Conservation (phyloP, 1,140 invertebrate species). For the Acromyrmex heyeri region DNA sequence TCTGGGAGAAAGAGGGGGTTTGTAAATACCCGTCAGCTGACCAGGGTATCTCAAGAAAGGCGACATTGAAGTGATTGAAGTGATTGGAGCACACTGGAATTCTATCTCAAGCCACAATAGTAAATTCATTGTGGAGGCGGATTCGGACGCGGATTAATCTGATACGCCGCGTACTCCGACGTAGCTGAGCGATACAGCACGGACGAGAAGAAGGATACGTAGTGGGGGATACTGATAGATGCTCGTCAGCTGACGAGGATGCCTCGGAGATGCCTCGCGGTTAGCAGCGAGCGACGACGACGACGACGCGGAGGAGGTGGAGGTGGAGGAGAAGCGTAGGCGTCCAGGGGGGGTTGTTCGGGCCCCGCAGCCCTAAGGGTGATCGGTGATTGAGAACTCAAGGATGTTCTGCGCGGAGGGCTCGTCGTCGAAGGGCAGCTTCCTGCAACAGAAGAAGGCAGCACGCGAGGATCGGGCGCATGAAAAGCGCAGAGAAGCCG, state of each 20-base stretch:
- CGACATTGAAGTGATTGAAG: neutral
- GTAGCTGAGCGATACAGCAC: neutral
- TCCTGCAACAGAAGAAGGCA: constrained; percentile 94
- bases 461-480: constrained; percentile 94
- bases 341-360: constrained; percentile 25
- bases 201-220: neutral
- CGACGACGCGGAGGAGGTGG: constrained; percentile 6
- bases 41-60: constrained; percentile 4
- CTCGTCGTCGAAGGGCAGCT: constrained; percentile 89
- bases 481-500: constrained; percentile 92
- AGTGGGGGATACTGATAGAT: constrained; percentile 5
- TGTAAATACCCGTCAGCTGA: constrained; percentile 39
- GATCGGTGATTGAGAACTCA: constrained; percentile 27
- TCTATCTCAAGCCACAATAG: neutral
- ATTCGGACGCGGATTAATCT: neutral
- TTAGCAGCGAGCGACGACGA: constrained; percentile 38
- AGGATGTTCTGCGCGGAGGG: constrained; percentile 89
- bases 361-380: constrained; percentile 1
- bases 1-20: neutral
- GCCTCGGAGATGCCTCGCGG: constrained; percentile 42
- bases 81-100: neutral
- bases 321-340: constrained; percentile 23
- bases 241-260: constrained; percentile 55
- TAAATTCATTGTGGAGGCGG: neutral
- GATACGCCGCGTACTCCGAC: neutral